These are phyloP conservation scores for Nomada ruficornis DNA, from an alignment of 2,888 invertebrate species.

Conservation along the genomic window DNA sequence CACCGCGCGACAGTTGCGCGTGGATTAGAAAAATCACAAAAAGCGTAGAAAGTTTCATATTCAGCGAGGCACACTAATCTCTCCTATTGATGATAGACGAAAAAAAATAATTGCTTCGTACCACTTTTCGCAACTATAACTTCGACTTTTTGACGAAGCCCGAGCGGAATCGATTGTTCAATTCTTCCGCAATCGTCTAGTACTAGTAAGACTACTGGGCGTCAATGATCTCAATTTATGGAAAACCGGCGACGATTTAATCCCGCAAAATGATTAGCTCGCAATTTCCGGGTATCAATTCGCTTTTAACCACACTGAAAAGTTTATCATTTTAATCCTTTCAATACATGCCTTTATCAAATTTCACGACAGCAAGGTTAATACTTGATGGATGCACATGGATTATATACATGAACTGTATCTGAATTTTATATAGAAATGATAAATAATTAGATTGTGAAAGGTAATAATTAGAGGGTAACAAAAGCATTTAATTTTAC, in stretches of 20 bases:
- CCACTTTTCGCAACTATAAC: background rate
- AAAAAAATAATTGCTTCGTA: too few species aligned
- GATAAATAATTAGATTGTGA: too few species aligned
- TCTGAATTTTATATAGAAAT: too few species aligned
- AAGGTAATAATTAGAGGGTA: too few species aligned
- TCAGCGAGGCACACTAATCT: too few species aligned
- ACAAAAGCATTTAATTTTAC: too few species aligned
- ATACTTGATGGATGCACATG: background rate
- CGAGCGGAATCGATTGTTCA: background rate
- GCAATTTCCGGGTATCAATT: constrained; percentile 26
- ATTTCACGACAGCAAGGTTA: background rate
- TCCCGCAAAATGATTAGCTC: background rate
- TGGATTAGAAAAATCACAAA: background rate
- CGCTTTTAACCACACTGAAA: background rate
- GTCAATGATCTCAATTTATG: constrained; percentile 27
- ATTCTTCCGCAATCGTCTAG: background rate
- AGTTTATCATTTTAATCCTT: constrained; percentile 25
- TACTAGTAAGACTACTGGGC: background rate
- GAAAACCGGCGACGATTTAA: constrained; percentile 19
- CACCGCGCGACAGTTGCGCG: background rate
- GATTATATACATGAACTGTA: too few species aligned
- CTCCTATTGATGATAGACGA: too few species aligned
- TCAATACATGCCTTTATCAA: background rate
- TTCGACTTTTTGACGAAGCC: background rate
- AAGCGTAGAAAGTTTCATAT: background rate